Evolutionary conservation across 2,888 invertebrate species (phyloP).

Genomic region (Caenorhabditis becei): DNA sequence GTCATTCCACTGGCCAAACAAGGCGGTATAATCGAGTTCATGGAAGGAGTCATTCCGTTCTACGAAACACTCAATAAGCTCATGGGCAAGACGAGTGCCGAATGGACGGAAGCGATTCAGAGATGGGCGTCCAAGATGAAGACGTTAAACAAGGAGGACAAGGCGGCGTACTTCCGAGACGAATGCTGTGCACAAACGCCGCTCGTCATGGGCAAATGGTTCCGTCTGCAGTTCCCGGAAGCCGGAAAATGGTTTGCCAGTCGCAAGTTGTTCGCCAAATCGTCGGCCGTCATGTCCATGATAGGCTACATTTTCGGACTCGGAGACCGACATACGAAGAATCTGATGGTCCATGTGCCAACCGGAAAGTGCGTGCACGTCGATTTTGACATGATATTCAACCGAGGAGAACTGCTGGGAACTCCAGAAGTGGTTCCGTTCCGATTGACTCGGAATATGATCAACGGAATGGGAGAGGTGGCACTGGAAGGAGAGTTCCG

Average conservation of each 20-base stretch:
- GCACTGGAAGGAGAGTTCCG: conserved; percentile 89
- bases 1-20: conserved; percentile 88
- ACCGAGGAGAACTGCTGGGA: conserved; percentile 84
- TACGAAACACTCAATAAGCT: conserved; percentile 44
- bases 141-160: conserved; percentile 5
- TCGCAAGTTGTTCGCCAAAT: conserved; percentile 91
- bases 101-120: conserved; percentile 4
- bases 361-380: conserved; percentile 97
- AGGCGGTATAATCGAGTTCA: conserved; percentile 61
- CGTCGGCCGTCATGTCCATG: conserved; percentile 94
- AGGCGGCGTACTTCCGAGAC: conserved; percentile 46
- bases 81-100: conserved; percentile 7
- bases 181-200: conserved; percentile 84
- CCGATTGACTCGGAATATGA: conserved; percentile 96
- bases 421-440: conserved; percentile 85
- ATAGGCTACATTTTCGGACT: conserved; percentile 81
- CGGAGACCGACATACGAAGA: conserved; percentile 78
- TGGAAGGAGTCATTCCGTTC: conserved; percentile 46
- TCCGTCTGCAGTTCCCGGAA: conserved; percentile 71
- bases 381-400: conserved; percentile 98
- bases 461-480: conserved; percentile 92
- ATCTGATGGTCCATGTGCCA: conserved; percentile 91
- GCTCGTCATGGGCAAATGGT: conserved; percentile 94
- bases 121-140: conserved; percentile 32
- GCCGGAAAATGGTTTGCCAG: conserved; percentile 89